These are phyloP conservation scores for Listronotus oregonensis DNA, from an alignment of 1,140 invertebrate species.

Conservation along the genomic window DNA sequence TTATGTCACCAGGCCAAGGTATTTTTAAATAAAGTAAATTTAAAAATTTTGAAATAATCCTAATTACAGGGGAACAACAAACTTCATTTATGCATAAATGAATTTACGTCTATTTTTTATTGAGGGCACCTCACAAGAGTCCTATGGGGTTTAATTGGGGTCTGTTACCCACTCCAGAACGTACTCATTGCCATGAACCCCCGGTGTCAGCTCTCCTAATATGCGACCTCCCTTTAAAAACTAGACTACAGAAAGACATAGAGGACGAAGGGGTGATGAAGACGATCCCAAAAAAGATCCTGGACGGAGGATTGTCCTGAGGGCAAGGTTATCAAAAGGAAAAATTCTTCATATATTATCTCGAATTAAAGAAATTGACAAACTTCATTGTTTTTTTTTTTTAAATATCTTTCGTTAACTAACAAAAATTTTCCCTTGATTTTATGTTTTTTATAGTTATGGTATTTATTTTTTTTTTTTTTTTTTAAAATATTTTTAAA, in stretches of 20 bases:
- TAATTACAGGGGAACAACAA: too few relatives aligned
- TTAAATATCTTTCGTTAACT: too few relatives aligned
- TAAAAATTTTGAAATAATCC: too few relatives aligned
- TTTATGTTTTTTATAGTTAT: too few relatives aligned
- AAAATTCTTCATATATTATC: constrained; percentile 49
- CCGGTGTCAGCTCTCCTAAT: constrained; percentile 64
- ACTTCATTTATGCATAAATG: too few relatives aligned
- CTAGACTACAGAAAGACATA: constrained; percentile 45
- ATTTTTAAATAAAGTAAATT: too few relatives aligned
- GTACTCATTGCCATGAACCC: constrained; percentile 68
- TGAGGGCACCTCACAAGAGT: constrained; percentile 49
- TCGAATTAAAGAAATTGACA: too few relatives aligned
- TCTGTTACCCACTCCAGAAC: constrained; percentile 56
- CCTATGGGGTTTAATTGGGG: constrained; percentile 50
- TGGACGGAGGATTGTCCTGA: constrained; percentile 60
- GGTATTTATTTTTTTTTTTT: too few relatives aligned
- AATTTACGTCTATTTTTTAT: too few relatives aligned
- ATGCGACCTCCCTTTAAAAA: constrained; percentile 63
- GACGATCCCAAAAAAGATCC: constrained; percentile 60
- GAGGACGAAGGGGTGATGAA: constrained; percentile 47
- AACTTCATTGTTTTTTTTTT: too few relatives aligned
- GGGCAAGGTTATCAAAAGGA: constrained; percentile 55
- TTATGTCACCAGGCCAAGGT: constrained; percentile 35
- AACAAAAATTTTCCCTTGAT: too few relatives aligned
- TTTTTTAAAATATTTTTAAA: too few relatives aligned